Conservation (phyloP, 2,888 invertebrate genomes). For the Proisotoma minuta region DNA sequence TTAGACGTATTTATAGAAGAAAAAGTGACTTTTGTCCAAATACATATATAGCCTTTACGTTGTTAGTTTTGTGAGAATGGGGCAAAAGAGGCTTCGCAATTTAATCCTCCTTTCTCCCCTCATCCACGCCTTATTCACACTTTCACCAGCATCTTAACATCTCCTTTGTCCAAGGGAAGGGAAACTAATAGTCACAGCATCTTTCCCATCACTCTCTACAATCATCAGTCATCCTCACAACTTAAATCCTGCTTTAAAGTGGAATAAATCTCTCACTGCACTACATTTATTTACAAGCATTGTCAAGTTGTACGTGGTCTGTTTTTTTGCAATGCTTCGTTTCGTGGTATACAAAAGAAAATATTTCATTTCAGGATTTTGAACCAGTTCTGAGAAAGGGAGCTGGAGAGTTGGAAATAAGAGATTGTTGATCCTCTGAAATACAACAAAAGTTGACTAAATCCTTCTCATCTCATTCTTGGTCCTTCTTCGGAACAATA, state of each 20-base stretch:
- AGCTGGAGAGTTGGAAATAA: background rate
- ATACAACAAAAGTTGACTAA: constrained; percentile 7
- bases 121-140: constrained; percentile 1
- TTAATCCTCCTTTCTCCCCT: constrained; percentile 11
- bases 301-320: too few relatives aligned
- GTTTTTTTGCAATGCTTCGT: too few relatives aligned
- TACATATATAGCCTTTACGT: too few relatives aligned
- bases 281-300: too few relatives aligned
- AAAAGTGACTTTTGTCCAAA: too few relatives aligned
- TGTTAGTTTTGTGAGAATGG: background rate
- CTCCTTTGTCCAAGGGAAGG: too few relatives aligned
- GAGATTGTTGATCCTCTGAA: background rate
- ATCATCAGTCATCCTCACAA: background rate
- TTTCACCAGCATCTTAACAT: background rate
- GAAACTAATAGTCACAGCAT: background rate
- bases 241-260: background rate
- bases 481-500: background rate
- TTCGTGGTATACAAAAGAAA: too few relatives aligned
- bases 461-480: constrained; percentile 12
- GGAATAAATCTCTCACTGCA: too few relatives aligned
- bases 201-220: background rate
- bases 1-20: too few relatives aligned
- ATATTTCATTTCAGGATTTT: too few relatives aligned
- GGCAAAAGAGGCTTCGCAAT: background rate
- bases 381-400: too few relatives aligned